Evolutionary conservation across 1,140 invertebrate species (phyloP), one percentile per base, ranked within the genome.

Genomic region (Coenobita brevimanus): DNA sequence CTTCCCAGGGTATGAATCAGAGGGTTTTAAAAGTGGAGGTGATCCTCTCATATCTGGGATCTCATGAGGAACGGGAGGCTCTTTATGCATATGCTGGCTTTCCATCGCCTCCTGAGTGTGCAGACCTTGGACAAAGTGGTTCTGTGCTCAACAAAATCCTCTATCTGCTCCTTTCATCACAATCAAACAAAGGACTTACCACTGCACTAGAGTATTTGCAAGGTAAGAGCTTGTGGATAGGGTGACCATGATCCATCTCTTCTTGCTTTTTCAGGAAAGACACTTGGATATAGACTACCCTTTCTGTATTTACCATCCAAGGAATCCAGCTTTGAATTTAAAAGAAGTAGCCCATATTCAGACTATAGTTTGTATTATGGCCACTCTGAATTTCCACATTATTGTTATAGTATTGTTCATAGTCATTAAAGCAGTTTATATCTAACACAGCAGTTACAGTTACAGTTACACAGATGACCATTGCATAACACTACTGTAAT

Each of bases 91-190:
- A 41, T n/a, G 85, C 76, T 17, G 78, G 67, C 8, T 87, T 80
- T 27, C 85, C 85, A 33, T 36, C 85, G 24, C 60, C 85, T 41
- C 64, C 60, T 27, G 85, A 87, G 13, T 87, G 85, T 27, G 30
- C 46, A 3, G 76, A 87, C 15, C 79, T 73, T 10, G 85, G 75
- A 4, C 10, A 60, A 6, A 13, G 60, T 24, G 85, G 85, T 21
- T 73, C 85, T 17, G 78, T 87, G 24, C 62, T 78, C 1, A 76
- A 87, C 36, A 75, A 87, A 81, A 76, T 87, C n/a, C 46, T 87
- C 41, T 81, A 81, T 27, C 17, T 87, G 8, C 46, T 87, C 4
- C 64, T 87, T 10, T 87, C 85, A 38, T 36, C 85, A 30, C 85
- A 87, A 41, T 76, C 85, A n/a, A 57, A 81, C 24, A 87, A 87